These are phyloP conservation scores for Pachyrhynchus sulphureomaculatus DNA, from an alignment of 1,140 invertebrate genomes.

Conservation along the genomic window DNA sequence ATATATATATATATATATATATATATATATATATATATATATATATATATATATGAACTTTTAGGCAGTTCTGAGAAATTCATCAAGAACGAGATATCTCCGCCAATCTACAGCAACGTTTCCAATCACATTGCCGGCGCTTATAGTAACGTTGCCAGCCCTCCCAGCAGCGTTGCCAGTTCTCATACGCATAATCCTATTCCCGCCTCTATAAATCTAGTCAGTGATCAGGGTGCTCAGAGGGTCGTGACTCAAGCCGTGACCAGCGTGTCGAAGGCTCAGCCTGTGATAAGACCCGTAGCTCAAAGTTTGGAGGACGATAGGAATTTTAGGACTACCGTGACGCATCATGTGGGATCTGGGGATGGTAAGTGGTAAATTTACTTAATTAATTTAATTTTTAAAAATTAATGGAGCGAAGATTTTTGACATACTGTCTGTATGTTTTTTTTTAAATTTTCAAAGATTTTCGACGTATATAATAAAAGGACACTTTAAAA, in stretches of 20 bases:
- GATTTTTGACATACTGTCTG: too few species aligned
- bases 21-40: too few species aligned
- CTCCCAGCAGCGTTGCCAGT: not conserved
- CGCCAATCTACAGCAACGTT: not conserved
- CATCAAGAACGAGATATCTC: too few species aligned
- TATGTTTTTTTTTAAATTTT: too few species aligned
- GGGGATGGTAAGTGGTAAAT: slow-evolving; percentile 4
- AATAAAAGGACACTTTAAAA: too few species aligned
- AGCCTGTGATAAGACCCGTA: slow-evolving; percentile 52
- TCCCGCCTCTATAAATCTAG: not conserved
- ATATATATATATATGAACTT: too few species aligned
- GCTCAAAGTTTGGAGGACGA: slow-evolving; percentile 41
- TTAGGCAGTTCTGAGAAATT: too few species aligned
- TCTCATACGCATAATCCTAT: not conserved
- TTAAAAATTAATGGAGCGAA: too few species aligned
- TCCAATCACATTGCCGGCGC: not conserved
- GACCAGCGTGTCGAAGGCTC: slow-evolving; percentile 58
- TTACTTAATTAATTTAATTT: too few species aligned
- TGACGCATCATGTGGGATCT: slow-evolving; percentile 18
- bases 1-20: too few species aligned
- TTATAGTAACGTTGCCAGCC: not conserved
- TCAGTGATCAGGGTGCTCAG: not conserved
- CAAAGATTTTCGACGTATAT: too few species aligned
- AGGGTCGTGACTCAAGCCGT: slow-evolving; percentile 16
- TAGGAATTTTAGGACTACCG: slow-evolving; percentile 34